Conservation (phyloP, 2,797 vertebrate genomes). For the Oceanodroma leucorhoa region DNA sequence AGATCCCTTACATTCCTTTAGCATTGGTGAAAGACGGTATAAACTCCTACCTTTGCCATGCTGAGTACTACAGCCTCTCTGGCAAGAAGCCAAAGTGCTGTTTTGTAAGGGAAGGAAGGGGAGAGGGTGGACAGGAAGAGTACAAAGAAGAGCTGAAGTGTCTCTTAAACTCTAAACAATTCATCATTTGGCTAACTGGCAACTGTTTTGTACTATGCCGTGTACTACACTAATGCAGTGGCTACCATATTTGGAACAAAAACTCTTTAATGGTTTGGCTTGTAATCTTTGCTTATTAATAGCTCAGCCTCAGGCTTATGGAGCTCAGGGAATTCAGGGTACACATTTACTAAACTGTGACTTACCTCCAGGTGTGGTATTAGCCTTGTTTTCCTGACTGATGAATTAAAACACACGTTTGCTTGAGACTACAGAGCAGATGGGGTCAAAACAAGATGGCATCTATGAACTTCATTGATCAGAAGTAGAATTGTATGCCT, state of each 20-base stretch:
- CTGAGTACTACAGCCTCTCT: neutral
- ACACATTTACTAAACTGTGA: neutral
- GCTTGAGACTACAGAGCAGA: neutral
- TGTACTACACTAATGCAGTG: neutral
- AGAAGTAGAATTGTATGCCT: neutral
- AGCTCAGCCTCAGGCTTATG: neutral
- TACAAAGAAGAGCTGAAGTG: neutral
- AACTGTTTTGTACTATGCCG: neutral
- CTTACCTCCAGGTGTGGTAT: neutral
- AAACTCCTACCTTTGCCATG: neutral
- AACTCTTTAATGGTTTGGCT: neutral
- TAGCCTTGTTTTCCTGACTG: neutral
- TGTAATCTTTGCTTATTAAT: neutral
- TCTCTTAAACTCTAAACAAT: neutral
- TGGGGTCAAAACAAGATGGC: neutral
- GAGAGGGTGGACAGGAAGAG: neutral
- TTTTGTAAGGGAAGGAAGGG: neutral
- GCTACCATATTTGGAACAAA: neutral
- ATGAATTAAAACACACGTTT: neutral
- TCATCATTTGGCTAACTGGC: neutral
- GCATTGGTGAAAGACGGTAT: neutral
- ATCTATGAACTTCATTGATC: neutral
- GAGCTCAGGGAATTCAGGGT: neutral
- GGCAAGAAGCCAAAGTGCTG: neutral
- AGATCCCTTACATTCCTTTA: neutral